Evolutionary conservation across 2,888 invertebrate genomes (phyloP), one percentile per base, ranked within the genome.

Genomic region (Pheosia gnoma): DNA sequence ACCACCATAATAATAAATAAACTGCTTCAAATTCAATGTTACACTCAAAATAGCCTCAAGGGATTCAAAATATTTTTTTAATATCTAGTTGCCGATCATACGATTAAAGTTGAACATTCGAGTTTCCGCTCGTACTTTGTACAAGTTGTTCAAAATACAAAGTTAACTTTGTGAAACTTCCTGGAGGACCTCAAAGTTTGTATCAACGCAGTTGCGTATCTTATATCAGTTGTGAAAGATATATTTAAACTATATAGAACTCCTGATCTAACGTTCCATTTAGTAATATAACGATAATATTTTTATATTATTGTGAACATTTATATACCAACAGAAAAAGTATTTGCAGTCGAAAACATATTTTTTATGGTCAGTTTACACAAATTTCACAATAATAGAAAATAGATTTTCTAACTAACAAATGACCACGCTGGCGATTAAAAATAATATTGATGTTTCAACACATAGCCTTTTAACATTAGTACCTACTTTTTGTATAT

Each of bases 211-310:
- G 66, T 70, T 67, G 65, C 73, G 68, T 75, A 72, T 75, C 73
- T 75, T 72, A 75, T 68, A 75, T 63, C 37, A 64, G 75, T 68
- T 68, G 68, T 63, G 59, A 70, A 72, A 70, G 75, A 75, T 72
- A 75, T 73, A 75, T 75, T 75, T 68, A 60, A 73, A 74, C 65
- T 75, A 75, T 37, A 58, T 58, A 59, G 59, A 72, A 68, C 61
- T 72, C 66, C 54, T 70, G 68, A 61, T 60, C 57, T 55, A 59
- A 67, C 59, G 64, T 66, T 67, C 68, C 63, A 67, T 75, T 70
- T 70, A 25, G 25, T 2, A 70, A 66, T 72, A 62, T 68, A 72
- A 70, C 55, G 57, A 0, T 25, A n/a, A 51, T 9, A n/a, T 11
- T 38, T 37, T 2, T 25, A 25, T 25, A 2, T 25, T 25, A 25